Conservation (phyloP, 2,888 invertebrate genomes). For the Spisula subtruncata region DNA sequence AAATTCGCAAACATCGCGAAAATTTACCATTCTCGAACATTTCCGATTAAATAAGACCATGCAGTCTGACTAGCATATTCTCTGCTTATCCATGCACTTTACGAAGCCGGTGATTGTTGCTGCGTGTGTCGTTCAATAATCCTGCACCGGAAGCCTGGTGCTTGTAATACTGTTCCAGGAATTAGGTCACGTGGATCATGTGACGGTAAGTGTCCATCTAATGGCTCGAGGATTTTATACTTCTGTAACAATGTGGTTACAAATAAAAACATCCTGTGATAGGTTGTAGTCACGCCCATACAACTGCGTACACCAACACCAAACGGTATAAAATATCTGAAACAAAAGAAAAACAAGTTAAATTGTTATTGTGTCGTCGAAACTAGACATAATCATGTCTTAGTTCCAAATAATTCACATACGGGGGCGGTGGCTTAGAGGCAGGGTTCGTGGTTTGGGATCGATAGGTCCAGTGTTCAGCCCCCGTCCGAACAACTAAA, state of each 20-base stretch:
- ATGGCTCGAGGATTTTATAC: constrained; percentile 64
- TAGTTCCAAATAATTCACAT: too few species aligned
- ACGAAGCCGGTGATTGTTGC: background rate
- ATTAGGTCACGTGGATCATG: constrained; percentile 69
- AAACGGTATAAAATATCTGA: constrained; percentile 72
- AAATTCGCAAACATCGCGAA: too few species aligned
- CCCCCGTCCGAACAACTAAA: too few species aligned
- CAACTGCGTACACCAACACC: constrained; percentile 73
- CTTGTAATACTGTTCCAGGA: constrained; percentile 70
- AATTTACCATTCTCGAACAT: too few species aligned
- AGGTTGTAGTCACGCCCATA: constrained; percentile 72
- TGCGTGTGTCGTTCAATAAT: constrained; percentile 30
- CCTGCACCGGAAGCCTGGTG: constrained; percentile 65
- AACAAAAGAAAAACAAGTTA: constrained; percentile 1
- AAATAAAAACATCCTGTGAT: constrained; percentile 74
- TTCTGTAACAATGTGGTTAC: constrained; percentile 69
- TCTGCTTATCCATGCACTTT: too few species aligned
- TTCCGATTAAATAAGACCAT: too few species aligned
- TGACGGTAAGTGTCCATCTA: constrained; percentile 61
- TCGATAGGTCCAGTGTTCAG: too few species aligned
- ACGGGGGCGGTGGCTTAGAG: too few species aligned
- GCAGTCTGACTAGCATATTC: too few species aligned
- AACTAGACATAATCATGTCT: too few species aligned
- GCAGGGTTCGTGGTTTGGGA: too few species aligned
- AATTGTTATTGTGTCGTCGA: background rate